Evolutionary conservation across 2,888 invertebrate genomes (phyloP).

Genomic region (Sycophila texana): DNA sequence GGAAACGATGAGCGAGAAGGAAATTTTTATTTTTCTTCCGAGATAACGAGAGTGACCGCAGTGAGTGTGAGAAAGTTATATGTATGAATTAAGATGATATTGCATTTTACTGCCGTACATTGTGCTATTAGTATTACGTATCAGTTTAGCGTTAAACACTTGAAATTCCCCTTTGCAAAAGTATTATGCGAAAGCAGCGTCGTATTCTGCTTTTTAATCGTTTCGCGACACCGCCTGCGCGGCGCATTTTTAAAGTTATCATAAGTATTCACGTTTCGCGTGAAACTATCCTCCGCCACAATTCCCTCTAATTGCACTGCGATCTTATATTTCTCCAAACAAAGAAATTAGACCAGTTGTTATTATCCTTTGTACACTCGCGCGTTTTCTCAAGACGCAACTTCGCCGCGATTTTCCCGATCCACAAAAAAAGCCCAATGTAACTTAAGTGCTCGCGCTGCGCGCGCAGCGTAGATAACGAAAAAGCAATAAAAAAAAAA

Average conservation of each 20-base stretch:
- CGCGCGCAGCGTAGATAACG: not conserved
- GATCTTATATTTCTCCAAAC: constrained; percentile 19
- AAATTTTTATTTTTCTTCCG: too few species aligned
- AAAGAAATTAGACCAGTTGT: constrained; percentile 17
- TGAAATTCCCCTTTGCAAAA: not conserved
- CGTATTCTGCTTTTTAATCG: not conserved
- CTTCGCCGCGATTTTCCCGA: constrained; percentile 18
- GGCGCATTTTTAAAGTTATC: not conserved
- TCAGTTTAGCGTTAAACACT: too few species aligned
- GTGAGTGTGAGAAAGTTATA: too few species aligned
- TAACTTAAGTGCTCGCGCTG: constrained; percentile 14
- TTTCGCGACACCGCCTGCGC: not conserved
- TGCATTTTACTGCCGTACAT: too few species aligned
- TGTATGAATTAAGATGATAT: too few species aligned
- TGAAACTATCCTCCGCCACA: not conserved
- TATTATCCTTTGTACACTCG: constrained; percentile 8
- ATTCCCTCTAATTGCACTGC: not conserved
- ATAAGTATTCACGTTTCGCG: not conserved
- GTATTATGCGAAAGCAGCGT: not conserved
- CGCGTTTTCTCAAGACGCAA: constrained; percentile 12
- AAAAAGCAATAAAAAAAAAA: constrained; percentile 4
- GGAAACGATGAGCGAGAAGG: too few species aligned
- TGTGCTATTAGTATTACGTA: too few species aligned
- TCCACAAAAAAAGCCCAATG: constrained; percentile 24
- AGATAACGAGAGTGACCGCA: too few species aligned